Conservation (phyloP, 35 echinoderm and acorn worm genomes). For the Heliocidaris erythrogramma region DNA sequence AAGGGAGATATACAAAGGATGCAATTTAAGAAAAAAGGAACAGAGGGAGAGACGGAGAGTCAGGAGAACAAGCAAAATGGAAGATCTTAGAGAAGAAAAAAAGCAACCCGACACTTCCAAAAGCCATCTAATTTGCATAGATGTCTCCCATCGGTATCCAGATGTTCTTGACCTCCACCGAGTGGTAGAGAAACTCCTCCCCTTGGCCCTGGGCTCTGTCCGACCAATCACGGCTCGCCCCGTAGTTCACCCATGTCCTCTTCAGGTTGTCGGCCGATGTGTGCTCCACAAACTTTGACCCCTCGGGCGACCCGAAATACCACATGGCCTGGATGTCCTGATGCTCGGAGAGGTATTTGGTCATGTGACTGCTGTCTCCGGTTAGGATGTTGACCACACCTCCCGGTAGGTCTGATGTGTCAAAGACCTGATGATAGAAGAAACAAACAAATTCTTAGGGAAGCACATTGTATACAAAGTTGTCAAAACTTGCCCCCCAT, state of each 20-base stretch:
- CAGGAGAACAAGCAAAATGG: not conserved
- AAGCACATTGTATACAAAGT: no score
- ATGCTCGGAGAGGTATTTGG: conserved; percentile 93
- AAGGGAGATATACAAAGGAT: no score
- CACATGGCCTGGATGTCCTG: conserved; percentile 96
- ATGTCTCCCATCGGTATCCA: conserved; percentile 99
- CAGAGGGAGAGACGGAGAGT: not conserved
- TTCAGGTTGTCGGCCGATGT: conserved; percentile 86
- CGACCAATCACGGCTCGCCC: conserved; percentile 80
- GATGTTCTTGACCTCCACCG: conserved; percentile 89
- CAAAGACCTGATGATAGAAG: conserved; percentile 80
- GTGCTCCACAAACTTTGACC: conserved; percentile 95
- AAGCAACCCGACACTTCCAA: not conserved
- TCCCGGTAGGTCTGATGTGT: conserved; percentile 91
- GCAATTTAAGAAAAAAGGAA: not conserved
- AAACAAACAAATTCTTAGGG: not conserved
- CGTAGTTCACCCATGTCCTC: conserved; percentile 94
- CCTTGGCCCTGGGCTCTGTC: conserved; percentile 83
- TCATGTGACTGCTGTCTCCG: conserved; percentile 80
- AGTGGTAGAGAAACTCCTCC: conserved; percentile 95
- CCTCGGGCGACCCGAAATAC: conserved; percentile 90
- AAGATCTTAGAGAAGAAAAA: not conserved
- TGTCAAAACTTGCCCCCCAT: no score
- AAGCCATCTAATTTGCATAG: conserved; percentile 80
- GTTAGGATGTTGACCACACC: conserved; percentile 98